Evolutionary conservation across 2,888 invertebrate species (phyloP).

Genomic region (Hypercompe scribonia): DNA sequence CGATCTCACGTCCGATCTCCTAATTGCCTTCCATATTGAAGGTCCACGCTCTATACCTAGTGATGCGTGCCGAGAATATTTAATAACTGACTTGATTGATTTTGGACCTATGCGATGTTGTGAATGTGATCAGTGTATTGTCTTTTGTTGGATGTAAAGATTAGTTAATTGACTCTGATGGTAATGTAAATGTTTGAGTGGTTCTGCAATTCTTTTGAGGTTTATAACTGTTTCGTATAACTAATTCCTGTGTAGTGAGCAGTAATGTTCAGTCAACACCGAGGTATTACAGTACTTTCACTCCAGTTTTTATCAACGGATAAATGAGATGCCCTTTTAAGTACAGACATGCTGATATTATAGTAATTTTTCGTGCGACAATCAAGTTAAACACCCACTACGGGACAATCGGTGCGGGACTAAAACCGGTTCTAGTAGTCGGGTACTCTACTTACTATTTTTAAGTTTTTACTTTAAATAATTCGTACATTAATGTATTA

Average conservation of each 20-base stretch:
- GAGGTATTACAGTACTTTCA: background rate
- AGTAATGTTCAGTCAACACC: too few species aligned
- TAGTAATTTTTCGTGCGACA: too few species aligned
- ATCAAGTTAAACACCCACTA: too few species aligned
- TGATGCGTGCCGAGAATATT: conserved; percentile 59
- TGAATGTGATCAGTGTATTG: background rate
- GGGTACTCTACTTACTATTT: too few species aligned
- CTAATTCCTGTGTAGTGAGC: too few species aligned
- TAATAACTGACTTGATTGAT: conserved; percentile 28
- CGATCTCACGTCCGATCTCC: conserved; percentile 54
- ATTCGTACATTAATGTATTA: background rate
- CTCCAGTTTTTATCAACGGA: too few species aligned
- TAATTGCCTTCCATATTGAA: conserved; percentile 64
- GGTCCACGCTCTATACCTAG: conserved; percentile 58
- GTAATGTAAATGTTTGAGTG: background rate
- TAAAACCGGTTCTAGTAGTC: too few species aligned
- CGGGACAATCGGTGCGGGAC: too few species aligned
- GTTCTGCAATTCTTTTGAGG: background rate
- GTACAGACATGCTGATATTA: too few species aligned
- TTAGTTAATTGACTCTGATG: conserved; percentile 3
- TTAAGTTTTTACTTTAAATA: background rate
- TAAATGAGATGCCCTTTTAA: too few species aligned
- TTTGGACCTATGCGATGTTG: background rate
- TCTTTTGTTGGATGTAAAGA: background rate
- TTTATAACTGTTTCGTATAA: background rate